Base-by-base conservation (phyloP, 2,797 vertebrate genomes). In the Echiichthys vipera region DNA sequence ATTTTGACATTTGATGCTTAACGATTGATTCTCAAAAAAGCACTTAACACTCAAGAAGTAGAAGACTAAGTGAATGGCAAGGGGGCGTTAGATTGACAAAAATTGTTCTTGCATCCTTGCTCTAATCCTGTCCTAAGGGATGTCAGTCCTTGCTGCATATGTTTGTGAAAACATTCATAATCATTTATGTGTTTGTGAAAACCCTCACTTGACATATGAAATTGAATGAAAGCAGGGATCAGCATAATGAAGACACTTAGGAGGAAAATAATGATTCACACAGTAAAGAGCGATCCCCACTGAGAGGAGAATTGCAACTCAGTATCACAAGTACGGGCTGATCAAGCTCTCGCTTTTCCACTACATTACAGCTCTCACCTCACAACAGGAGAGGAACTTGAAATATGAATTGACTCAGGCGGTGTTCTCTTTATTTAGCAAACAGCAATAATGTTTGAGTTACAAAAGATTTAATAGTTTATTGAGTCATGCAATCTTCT, bases 281-380 rank as follows among this genome's bases (percentile, higher is more conserved):
- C 65, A 56, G 66, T 66, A 83, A 87, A 74, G 70, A 69, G 77
- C 65, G 67, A 71, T 74, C 65, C 82, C 87, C 65, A 69, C 83
- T 66, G 85, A 83, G 89, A 88, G 62, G 50, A 83, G 85, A 89
- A 90, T 90, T 88, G 83, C 74, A 84, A 71, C 80, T 86, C 82
- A 36, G 83, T 62, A 69, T 66, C 78, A 77, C 69, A 80, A 85
- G 80, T 66, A 67, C 22, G 7, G 53, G 76, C 80, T 75, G 83
- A 89, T 88, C 29, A 50, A 79, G 71, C 80, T 39, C 77, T 77
- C 22, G 14, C 74, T 77, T 83, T 63, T 80, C 73, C 78, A 53
- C 75, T 47, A 74, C 71, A 85, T 81, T 84, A 83, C 76, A 74
- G 79, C 84, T 63, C 81, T 86, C 81, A 85, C 83, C 79, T 86